Percentiles rank a stretch among this genome's conserved stretches.
Evolutionary conservation across 2,797 vertebrate genomes (phyloP).

Genomic region (Anisognathus igniventris): DNA sequence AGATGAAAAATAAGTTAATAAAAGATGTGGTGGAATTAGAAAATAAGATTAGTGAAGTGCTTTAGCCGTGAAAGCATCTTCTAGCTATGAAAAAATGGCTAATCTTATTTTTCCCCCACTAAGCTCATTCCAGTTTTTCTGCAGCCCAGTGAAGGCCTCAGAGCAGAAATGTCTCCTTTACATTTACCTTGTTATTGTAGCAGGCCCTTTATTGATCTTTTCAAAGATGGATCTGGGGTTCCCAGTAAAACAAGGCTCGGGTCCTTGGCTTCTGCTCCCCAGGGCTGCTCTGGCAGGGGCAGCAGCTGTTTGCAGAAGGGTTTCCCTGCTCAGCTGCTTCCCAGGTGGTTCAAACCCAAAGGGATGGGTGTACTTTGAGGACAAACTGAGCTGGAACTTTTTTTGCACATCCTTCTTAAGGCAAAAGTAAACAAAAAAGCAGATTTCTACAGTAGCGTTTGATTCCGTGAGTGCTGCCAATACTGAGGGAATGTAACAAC

Average conservation of each 20-base stretch:
- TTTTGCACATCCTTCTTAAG: background rate
- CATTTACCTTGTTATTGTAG: background rate
- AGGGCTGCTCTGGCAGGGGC: background rate
- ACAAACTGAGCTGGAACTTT: background rate
- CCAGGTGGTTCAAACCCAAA: background rate
- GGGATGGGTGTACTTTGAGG: background rate
- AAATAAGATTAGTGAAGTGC: slow-evolving; percentile 62
- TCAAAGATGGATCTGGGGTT: background rate
- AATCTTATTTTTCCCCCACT: slow-evolving; percentile 37
- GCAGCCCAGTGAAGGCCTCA: background rate
- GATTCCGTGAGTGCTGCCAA: slow-evolving; percentile 18
- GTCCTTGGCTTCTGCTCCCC: background rate
- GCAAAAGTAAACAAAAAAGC: background rate
- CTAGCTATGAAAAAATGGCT: slow-evolving; percentile 19
- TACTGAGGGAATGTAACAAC: background rate
- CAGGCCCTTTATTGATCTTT: slow-evolving; percentile 17
- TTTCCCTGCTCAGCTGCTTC: slow-evolving; percentile 13
- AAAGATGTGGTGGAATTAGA: slow-evolving; percentile 36
- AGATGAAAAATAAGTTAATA: slow-evolving; percentile 67
- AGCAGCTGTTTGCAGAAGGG: background rate
- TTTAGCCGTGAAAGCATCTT: slow-evolving; percentile 31
- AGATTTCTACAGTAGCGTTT: background rate
- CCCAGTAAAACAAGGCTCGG: background rate
- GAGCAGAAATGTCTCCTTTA: background rate
- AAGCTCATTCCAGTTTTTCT: slow-evolving; percentile 11